These are phyloP conservation scores for Digitonthophagus gazella DNA, from an alignment of 2,888 invertebrate species.

Conservation along the genomic window DNA sequence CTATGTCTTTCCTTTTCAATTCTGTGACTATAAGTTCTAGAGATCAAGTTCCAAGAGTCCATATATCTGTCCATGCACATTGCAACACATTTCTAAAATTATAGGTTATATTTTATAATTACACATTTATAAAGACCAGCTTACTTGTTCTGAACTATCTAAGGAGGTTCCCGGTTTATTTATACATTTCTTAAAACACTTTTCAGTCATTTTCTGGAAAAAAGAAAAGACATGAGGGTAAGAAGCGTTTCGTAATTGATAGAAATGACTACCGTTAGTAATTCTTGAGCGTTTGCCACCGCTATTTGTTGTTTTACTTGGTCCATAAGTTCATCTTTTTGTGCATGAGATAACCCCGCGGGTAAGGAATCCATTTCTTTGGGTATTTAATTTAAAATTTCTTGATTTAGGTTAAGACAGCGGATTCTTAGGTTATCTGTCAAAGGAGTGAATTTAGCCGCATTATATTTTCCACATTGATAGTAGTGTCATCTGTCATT, in stretches of 20 bases:
- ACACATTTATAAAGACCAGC: not conserved
- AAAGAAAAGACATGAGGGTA: conserved; percentile 26
- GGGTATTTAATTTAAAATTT: not conserved
- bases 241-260: conserved; percentile 9
- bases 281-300: conserved; percentile 89
- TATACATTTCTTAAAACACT: conserved; percentile 95
- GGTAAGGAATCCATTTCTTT: conserved; percentile 60
- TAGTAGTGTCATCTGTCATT: too few species aligned
- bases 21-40: conserved; percentile 81
- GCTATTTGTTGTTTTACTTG: conserved; percentile 95
- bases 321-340: conserved; percentile 88
- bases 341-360: conserved; percentile 61
- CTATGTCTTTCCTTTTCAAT: conserved; percentile 72
- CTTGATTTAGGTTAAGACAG: not conserved
- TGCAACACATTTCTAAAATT: conserved; percentile 86
- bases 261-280: conserved; percentile 66
- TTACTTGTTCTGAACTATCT: conserved; percentile 84
- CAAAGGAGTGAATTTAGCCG: conserved; percentile 19
- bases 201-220: conserved; percentile 90
- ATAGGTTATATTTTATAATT: not conserved
- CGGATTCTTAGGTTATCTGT: conserved; percentile 13
- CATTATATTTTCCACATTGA: too few species aligned
- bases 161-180: conserved; percentile 85
- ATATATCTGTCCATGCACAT: conserved; percentile 99
- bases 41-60: conserved; percentile 94